phyloP scores from a whole-genome alignment of 1,140 invertebrate genomes.

The Coenobita brevimanus region DNA sequence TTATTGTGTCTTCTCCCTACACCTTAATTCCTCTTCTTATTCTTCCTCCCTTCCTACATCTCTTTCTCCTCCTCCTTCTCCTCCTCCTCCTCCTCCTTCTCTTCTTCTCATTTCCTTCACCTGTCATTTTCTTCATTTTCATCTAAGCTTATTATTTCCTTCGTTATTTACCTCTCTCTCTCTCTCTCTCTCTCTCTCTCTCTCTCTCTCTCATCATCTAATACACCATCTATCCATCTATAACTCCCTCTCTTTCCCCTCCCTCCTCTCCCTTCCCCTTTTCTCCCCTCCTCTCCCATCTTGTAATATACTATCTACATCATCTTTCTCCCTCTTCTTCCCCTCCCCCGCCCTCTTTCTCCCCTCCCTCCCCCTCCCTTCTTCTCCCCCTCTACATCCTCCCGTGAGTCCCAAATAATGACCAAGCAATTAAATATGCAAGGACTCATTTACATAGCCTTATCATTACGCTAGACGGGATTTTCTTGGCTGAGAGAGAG shows the following conservation, averaged over 20 bases:
- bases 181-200: background rate
- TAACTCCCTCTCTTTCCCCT: background rate
- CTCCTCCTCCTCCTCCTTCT: no score
- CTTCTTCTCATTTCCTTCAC: background rate
- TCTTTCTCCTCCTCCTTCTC: no score
- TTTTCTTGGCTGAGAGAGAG: no score
- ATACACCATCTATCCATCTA: background rate
- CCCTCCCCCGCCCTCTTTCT: no score
- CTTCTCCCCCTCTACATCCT: background rate
- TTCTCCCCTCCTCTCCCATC: background rate
- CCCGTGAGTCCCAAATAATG: no score
- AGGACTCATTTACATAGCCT: no score
- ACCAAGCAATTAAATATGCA: no score
- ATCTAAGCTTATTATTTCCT: background rate
- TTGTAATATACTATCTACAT: no score
- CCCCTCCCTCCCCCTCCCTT: background rate
- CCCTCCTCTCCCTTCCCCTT: background rate
- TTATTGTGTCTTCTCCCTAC: no score
- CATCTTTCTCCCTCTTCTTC: no score
- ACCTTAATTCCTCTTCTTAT: background rate
- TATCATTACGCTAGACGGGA: no score
- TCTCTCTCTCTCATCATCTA: background rate
- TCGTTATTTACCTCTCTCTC: background rate
- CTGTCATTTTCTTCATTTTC: background rate
- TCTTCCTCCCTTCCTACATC: slow-evolving; percentile 5